These are phyloP conservation scores for Andrena chrysosceles DNA, from an alignment of 2,888 invertebrate species.

Conservation along the genomic window DNA sequence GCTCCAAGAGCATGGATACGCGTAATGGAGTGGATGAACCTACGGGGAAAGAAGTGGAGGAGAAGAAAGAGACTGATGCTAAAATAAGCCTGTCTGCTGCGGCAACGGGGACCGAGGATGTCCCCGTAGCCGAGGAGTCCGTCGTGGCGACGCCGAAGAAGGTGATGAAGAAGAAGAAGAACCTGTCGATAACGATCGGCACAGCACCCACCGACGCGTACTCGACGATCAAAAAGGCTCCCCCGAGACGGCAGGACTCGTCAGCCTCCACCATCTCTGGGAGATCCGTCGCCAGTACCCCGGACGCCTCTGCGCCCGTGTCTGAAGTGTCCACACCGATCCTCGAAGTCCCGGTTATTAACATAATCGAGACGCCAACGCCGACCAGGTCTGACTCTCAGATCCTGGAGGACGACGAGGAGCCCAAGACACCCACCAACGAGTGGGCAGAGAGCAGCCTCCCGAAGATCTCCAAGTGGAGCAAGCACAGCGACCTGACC, in stretches of 20 bases:
- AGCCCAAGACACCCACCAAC: conserved; percentile 78
- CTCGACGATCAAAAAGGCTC: conserved; percentile 41
- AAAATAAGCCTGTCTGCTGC: conserved; percentile 59
- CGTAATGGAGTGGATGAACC: conserved; percentile 37
- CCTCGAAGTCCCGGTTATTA: conserved; percentile 62
- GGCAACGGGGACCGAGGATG: conserved; percentile 37
- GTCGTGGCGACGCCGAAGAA: conserved; percentile 8
- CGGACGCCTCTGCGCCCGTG: conserved; percentile 26
- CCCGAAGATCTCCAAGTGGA: conserved; percentile 79
- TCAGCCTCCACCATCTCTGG: conserved; percentile 26
- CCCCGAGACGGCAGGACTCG: conserved; percentile 47
- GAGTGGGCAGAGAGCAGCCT: conserved; percentile 68
- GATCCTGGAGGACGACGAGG: conserved; percentile 67
- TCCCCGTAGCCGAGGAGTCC: conserved; percentile 50
- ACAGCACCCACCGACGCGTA: neutral
- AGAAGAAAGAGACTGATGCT: conserved; percentile 61
- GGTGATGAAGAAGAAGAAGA: conserved; percentile 40
- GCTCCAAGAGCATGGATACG: conserved; percentile 18
- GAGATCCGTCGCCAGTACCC: conserved; percentile 30
- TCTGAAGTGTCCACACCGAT: conserved; percentile 44
- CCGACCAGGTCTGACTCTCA: conserved; percentile 35
- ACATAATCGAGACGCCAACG: conserved; percentile 57
- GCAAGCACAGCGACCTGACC: conserved; percentile 77
- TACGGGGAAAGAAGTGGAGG: conserved; percentile 37
- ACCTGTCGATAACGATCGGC: conserved; percentile 33